Base-by-base conservation (phyloP, 23 tunicate genomes). In the Aplidium turbinatum region DNA sequence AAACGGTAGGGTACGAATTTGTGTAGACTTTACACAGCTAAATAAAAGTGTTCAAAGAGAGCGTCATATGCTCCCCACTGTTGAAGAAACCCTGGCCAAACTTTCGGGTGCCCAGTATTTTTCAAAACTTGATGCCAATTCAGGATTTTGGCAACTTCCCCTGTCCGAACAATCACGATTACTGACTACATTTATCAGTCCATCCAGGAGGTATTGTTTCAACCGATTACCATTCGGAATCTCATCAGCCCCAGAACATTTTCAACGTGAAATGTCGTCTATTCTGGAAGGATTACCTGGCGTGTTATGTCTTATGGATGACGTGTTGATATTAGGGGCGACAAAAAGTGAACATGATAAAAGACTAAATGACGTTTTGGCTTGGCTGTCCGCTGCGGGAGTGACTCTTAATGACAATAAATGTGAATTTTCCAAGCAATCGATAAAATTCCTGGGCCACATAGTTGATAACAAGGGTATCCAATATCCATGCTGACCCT, bases 121-220 rank as follows among this genome's bases (percentile, higher is more conserved):
- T 36, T 76, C 78, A 1, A 78, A 78, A 32, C 50, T 78, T 34
- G 79, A 78, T 30, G 79, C 78, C 2, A 80, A 80, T 57, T 80
- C 85, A 11, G 85, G 85, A 16, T 71, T 80, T 56, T 80, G 74
- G 31, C 68, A 80, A 54, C 54, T 80, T 20, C 64, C 60, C 1
- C 33, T 72, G 3, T 68, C 68, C 6, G 35, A 72, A 22, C 56
- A 71, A 32, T 31, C 64, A 11, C 25, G 35, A 47, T 39, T 25
- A n/a, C 39, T 80, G 58, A 73, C 79, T 2, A 73, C 79, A 13
- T 73, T 73, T 56, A 55, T 73, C 16, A 30, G 68, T 3, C 67
- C 79, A 6, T 24, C 21, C 23, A 68, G 79, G 11, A 20, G 72
- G 22, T 80, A 31, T 68, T 80, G 77, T 56, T 80, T 80, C 56